Percentiles rank a stretch among this genome's conserved stretches.
These are phyloP conservation scores for Centropristis striata DNA, from an alignment of 2,113 vertebrate species.

Conservation along the genomic window DNA sequence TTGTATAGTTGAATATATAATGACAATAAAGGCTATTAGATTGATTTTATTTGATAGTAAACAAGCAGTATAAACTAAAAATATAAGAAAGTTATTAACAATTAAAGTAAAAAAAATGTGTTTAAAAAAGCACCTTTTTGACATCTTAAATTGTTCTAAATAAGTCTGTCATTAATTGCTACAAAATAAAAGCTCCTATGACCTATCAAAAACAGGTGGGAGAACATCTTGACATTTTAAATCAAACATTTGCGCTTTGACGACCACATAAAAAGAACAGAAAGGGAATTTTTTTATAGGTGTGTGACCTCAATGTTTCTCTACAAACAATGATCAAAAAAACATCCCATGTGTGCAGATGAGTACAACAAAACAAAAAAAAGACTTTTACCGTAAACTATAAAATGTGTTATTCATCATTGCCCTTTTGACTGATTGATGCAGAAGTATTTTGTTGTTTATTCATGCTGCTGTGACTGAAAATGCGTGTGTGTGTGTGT, in stretches of 20 bases:
- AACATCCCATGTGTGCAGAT: neutral
- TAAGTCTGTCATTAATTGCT: neutral
- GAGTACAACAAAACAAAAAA: slow-evolving; percentile 1
- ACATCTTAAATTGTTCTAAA: neutral
- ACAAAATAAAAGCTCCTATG: neutral
- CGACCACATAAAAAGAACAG: neutral
- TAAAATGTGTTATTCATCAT: slow-evolving; percentile 12
- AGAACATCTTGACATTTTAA: slow-evolving; percentile 18
- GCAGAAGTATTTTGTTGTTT: slow-evolving; percentile 27
- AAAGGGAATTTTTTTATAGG: slow-evolving; percentile 13
- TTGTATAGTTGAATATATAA: too few relatives aligned
- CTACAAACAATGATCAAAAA: slow-evolving; percentile 23
- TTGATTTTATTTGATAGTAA: too few relatives aligned
- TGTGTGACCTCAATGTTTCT: slow-evolving; percentile 21
- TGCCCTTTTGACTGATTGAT: slow-evolving; percentile 30
- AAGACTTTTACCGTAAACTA: neutral
- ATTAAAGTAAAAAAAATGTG: too few relatives aligned
- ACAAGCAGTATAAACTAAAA: too few relatives aligned
- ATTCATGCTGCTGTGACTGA: slow-evolving; percentile 25
- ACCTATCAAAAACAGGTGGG: neutral
- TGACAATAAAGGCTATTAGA: too few relatives aligned
- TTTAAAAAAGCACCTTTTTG: neutral
- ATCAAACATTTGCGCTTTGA: slow-evolving; percentile 14
- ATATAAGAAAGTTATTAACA: too few relatives aligned
- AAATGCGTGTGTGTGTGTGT: slow-evolving; percentile 1